phyloP scores from a whole-genome alignment of 53 echinoderm and acorn worm species.

The Hippasteria phrygiana region DNA sequence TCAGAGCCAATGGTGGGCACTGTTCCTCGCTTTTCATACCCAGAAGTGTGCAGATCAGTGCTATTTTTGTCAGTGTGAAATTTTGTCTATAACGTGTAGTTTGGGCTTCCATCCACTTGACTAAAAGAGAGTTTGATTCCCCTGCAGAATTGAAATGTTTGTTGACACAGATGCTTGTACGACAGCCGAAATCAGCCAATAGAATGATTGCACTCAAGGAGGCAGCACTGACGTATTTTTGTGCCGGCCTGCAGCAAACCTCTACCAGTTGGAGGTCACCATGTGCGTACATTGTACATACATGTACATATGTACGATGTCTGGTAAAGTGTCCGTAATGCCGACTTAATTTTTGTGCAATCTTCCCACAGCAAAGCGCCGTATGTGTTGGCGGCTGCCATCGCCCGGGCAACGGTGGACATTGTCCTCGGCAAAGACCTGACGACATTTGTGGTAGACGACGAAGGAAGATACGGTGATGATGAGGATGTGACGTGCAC shows the following conservation, averaged over 20 bases:
- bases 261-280: not conserved
- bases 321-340: not conserved
- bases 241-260: not conserved
- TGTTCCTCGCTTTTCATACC: no score
- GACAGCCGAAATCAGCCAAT: not conserved
- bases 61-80: no score
- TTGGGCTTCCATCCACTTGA: no score
- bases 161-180: not conserved
- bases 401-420: constrained; percentile 75
- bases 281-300: no score
- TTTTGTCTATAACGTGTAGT: no score
- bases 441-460: constrained; percentile 59
- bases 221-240: not conserved
- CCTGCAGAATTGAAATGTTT: not conserved
- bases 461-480: constrained; percentile 59
- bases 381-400: constrained; percentile 68
- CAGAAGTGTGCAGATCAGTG: no score
- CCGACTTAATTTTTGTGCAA: not conserved
- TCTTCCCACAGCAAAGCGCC: constrained; percentile 76
- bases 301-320: no score
- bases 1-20: no score
- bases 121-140: no score
- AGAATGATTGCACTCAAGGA: not conserved
- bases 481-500: constrained; percentile 72
- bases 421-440: constrained; percentile 63